These are phyloP conservation scores for Strigamia crassipes DNA, from an alignment of 2,888 invertebrate species.

Conservation along the genomic window DNA sequence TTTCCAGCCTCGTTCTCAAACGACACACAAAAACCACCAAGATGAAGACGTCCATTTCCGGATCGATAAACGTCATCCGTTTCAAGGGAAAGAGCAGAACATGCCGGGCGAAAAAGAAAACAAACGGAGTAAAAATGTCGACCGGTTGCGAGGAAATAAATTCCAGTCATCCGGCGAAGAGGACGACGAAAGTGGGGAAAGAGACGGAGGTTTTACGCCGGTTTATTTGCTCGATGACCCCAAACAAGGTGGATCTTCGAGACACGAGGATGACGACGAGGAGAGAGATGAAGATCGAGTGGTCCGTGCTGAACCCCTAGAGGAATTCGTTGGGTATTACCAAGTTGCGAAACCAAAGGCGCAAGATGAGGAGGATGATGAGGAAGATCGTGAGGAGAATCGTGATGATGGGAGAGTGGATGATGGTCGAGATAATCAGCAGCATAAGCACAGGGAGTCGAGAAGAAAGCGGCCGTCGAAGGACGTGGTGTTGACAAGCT, in stretches of 20 bases:
- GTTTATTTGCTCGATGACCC: constrained; percentile 13
- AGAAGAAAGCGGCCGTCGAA: too few relatives aligned
- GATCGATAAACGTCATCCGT: background rate
- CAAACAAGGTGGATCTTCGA: background rate
- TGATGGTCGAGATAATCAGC: too few relatives aligned
- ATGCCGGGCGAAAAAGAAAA: background rate
- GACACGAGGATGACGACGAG: background rate
- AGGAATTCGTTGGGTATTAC: constrained; percentile 33
- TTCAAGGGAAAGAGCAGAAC: background rate
- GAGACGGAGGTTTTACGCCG: background rate
- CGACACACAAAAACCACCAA: background rate
- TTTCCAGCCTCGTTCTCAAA: background rate
- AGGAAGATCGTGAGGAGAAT: background rate
- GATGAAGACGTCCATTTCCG: background rate
- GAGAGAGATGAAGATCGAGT: too few relatives aligned
- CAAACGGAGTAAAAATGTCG: too few relatives aligned
- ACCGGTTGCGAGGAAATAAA: too few relatives aligned
- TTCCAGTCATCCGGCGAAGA: background rate
- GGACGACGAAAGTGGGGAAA: background rate
- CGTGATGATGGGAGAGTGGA: background rate
- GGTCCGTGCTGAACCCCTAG: background rate
- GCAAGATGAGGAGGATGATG: background rate
- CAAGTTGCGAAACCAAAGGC: background rate
- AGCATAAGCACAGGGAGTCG: too few relatives aligned
- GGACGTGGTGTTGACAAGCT: too few relatives aligned